These are phyloP conservation scores for Ara ararauna DNA, from an alignment of 2,797 vertebrate species.

Conservation along the genomic window DNA sequence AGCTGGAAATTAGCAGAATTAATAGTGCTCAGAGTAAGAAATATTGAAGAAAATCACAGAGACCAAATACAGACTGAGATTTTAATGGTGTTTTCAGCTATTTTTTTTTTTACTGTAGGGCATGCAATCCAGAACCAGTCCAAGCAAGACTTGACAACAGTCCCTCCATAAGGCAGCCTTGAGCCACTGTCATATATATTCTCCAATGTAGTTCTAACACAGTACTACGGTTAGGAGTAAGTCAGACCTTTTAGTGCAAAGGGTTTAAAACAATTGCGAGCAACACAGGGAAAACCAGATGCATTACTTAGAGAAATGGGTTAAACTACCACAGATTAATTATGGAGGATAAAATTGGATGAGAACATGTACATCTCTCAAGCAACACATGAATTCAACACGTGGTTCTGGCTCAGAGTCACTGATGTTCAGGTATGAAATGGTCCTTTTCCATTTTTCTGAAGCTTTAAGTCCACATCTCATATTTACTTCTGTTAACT, in stretches of 20 bases:
- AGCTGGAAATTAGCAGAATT: constrained; percentile 20
- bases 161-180: background rate
- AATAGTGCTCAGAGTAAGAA: background rate
- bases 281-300: background rate
- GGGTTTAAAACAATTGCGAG: background rate
- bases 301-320: background rate
- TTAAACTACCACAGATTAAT: background rate
- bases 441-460: background rate
- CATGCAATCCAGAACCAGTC: background rate
- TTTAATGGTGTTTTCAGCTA: background rate
- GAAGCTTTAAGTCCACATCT: background rate
- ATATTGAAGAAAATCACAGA: background rate
- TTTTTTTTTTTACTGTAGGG: background rate
- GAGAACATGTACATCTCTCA: background rate
- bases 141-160: background rate
- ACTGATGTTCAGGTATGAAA: background rate
- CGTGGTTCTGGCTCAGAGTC: background rate
- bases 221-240: background rate
- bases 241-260: background rate
- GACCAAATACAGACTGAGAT: background rate
- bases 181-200: background rate
- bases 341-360: background rate
- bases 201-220: background rate
- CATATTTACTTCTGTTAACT: background rate
- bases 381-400: background rate